phyloP scores from a whole-genome alignment of 2,113 vertebrate species.

The Potamarius usumacintae region DNA sequence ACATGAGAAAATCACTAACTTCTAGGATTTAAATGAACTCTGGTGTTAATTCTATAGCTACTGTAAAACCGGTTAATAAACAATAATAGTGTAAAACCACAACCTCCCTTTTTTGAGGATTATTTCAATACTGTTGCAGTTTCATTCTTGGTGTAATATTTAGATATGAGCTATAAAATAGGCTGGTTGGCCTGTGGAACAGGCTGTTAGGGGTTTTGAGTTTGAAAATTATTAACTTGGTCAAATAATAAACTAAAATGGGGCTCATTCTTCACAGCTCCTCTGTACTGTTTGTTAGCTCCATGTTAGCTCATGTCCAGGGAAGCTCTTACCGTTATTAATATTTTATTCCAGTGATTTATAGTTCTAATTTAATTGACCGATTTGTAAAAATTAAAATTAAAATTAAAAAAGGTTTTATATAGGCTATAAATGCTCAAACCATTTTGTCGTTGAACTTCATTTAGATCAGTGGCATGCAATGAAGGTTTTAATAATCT shows the following conservation, averaged over 20 bases:
- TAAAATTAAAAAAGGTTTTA: not conserved
- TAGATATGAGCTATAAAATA: not conserved
- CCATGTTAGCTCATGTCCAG: not conserved
- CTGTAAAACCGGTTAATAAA: not conserved
- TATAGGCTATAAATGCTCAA: not conserved
- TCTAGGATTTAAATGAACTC: not conserved
- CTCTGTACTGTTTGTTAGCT: not conserved
- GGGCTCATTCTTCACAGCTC: not conserved
- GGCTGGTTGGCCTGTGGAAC: not conserved
- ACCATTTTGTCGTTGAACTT: not conserved
- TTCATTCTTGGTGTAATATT: not conserved
- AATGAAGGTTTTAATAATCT: not conserved
- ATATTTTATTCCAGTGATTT: not conserved
- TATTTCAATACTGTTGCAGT: not conserved
- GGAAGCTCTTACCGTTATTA: not conserved
- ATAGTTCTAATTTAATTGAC: not conserved
- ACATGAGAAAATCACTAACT: not conserved
- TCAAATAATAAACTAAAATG: slow-evolving; percentile 55
- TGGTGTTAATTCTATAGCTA: not conserved
- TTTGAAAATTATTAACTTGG: slow-evolving; percentile 62
- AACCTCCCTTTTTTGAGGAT: not conserved
- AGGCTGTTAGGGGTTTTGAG: slow-evolving; percentile 47
- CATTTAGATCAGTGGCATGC: not conserved
- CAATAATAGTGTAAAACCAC: not conserved
- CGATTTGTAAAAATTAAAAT: not conserved